Base-by-base conservation (phyloP, 1,140 invertebrate species). In the Leptinotarsa lineolata region DNA sequence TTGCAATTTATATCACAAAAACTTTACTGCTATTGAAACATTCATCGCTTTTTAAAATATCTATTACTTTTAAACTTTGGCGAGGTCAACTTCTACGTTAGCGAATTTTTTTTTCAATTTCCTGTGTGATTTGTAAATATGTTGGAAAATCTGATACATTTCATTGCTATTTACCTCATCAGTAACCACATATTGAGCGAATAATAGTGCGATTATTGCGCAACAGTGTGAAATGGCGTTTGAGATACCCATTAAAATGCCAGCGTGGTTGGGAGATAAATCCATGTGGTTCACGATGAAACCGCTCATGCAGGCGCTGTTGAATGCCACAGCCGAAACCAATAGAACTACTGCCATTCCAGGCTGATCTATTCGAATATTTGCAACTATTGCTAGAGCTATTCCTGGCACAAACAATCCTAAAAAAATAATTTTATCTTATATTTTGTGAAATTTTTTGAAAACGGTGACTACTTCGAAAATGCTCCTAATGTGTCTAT, bases 171-270 rank as follows among this genome's bases (percentile, higher is more conserved):
- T 76, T 84, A 93, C 92, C 60, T 84, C 80, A 73, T 93, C 87
- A 5, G 84, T 86, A 1, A 93, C 84, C 16, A 94, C 87, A 18
- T 87, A 82, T 0, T 90, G 89, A 16, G 90, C 89, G 2, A 89
- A 83, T 4, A 90, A 79, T 0, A 93, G 93, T 18, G 90, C 91
- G 18, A 92, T 79, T 60, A 93, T 91, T 0, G 90, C 91, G 18
- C 90, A 87, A 5, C 91, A 78, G 65, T 93, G 94, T 0, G 92
- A 90, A 46, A 89, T 82, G n/a, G 91, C 91, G 83, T 94, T 95
- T 24, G 91, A 92, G 20, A 95, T 85, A 4, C 93, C 91, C 90
- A 93, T 92, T 74, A 93, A 81, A 0, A 88, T 89, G 15, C 92
- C 91, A 22, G 92, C 91, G 84, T 87, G 89, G 83, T 90, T 91